A percentile compares a stretch with the other conserved stretches of the same genome.
phyloP scores from a whole-genome alignment of 2,888 invertebrate species.

The Drosophila sordidula region DNA sequence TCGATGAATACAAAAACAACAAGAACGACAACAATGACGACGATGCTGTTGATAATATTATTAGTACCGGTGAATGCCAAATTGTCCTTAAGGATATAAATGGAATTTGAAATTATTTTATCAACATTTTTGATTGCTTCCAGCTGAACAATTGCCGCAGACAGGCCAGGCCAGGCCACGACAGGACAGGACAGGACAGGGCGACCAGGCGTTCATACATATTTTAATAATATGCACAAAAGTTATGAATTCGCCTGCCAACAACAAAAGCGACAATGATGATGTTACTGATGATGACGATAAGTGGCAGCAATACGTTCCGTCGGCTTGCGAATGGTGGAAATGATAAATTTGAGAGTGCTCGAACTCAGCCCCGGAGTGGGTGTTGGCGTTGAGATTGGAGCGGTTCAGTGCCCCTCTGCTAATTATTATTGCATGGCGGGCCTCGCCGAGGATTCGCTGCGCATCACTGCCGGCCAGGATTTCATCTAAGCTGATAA shows the following conservation, averaged over 20 bases:
- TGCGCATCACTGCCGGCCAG: slow-evolving; percentile 58
- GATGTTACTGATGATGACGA: slow-evolving; percentile 17
- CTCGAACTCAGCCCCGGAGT: slow-evolving; percentile 6
- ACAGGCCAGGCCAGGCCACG: slow-evolving; percentile 15
- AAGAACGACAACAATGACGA: slow-evolving; percentile 5
- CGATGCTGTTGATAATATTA: slow-evolving; percentile 75
- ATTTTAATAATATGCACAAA: slow-evolving; percentile 76
- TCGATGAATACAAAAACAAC: slow-evolving; percentile 56
- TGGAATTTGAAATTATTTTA: slow-evolving; percentile 82
- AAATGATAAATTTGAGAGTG: slow-evolving; percentile 66
- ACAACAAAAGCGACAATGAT: slow-evolving; percentile 34
- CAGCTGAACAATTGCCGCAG: slow-evolving; percentile 75
- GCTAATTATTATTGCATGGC: slow-evolving; percentile 74
- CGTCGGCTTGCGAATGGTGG: slow-evolving; percentile 24
- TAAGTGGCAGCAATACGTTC: slow-evolving; percentile 64
- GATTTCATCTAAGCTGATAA: slow-evolving; percentile 78
- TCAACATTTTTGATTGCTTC: slow-evolving; percentile 82
- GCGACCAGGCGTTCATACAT: slow-evolving; percentile 26
- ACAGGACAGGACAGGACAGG: neutral
- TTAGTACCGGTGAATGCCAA: slow-evolving; percentile 79
- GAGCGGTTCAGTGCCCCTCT: slow-evolving; percentile 44
- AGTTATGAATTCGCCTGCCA: slow-evolving; percentile 70
- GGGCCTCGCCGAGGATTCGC: slow-evolving; percentile 8
- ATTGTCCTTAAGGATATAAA: slow-evolving; percentile 82
- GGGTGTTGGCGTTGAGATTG: slow-evolving; percentile 1